phyloP scores from a whole-genome alignment of 2,888 invertebrate genomes.

The Schizotus pectinicornis region DNA sequence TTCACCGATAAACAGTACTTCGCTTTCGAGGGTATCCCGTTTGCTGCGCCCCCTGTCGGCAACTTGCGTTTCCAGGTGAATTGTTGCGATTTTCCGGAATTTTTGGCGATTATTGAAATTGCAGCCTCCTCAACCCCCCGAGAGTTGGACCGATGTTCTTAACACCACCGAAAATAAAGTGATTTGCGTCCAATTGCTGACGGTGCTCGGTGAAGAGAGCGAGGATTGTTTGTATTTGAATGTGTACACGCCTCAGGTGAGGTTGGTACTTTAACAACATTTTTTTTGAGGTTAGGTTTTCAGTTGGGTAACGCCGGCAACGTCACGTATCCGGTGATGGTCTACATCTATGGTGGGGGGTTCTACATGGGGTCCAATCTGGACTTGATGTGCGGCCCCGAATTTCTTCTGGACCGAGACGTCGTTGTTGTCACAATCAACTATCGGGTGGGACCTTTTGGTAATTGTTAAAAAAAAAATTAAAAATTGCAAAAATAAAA shows the following conservation, averaged over 20 bases:
- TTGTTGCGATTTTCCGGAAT: too few species aligned
- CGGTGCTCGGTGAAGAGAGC: neutral
- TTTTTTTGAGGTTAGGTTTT: too few species aligned
- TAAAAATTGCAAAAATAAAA: neutral
- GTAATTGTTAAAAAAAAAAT: constrained; percentile 18
- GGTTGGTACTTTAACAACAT: too few species aligned
- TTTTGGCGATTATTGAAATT: too few species aligned
- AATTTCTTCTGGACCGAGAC: constrained; percentile 37
- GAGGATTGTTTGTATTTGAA: constrained; percentile 14
- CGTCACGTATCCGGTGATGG: constrained; percentile 20
- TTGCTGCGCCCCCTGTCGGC: constrained; percentile 10
- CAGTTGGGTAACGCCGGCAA: too few species aligned
- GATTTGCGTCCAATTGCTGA: neutral
- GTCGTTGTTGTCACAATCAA: constrained; percentile 40
- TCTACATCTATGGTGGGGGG: constrained; percentile 25
- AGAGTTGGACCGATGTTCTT: constrained; percentile 1
- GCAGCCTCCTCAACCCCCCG: constrained; percentile 6
- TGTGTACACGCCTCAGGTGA: constrained; percentile 7
- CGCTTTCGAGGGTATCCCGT: constrained; percentile 13
- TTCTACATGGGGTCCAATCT: constrained; percentile 6
- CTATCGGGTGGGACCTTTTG: constrained; percentile 42
- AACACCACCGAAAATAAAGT: neutral
- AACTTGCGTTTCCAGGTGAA: constrained; percentile 2
- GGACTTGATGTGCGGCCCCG: constrained; percentile 23
- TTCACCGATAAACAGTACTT: neutral